Conservation (phyloP, 2,113 vertebrate genomes). For the Microcebus jonahi region DNA sequence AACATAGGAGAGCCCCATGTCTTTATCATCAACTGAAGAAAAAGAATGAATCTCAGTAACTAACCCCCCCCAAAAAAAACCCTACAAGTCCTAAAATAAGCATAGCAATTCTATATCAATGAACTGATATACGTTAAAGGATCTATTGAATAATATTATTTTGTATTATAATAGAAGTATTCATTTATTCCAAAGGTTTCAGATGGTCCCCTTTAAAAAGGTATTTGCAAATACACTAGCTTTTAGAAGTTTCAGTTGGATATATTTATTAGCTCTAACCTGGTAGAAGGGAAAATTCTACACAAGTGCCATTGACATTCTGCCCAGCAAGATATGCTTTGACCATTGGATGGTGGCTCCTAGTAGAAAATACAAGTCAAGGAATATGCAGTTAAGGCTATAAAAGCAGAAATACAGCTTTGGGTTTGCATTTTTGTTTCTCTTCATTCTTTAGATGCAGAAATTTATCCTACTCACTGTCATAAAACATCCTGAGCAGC, state of each 20-base stretch:
- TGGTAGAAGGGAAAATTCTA: neutral
- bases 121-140: neutral
- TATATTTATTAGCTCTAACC: neutral
- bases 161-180: neutral
- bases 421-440: neutral
- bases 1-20: neutral
- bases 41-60: neutral
- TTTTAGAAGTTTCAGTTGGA: neutral
- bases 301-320: neutral
- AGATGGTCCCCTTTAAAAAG: neutral
- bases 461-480: neutral
- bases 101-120: neutral
- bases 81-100: neutral
- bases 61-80: no score
- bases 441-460: neutral
- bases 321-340: neutral
- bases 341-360: neutral
- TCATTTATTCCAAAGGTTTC: neutral
- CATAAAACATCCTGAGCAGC: neutral
- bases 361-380: neutral
- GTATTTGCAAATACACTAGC: neutral
- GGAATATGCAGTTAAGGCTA: neutral
- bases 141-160: neutral
- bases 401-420: neutral
- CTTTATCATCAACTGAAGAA: neutral